Evolutionary conservation across 2,797 vertebrate genomes (phyloP).

Genomic region (Rachycentron canadum): DNA sequence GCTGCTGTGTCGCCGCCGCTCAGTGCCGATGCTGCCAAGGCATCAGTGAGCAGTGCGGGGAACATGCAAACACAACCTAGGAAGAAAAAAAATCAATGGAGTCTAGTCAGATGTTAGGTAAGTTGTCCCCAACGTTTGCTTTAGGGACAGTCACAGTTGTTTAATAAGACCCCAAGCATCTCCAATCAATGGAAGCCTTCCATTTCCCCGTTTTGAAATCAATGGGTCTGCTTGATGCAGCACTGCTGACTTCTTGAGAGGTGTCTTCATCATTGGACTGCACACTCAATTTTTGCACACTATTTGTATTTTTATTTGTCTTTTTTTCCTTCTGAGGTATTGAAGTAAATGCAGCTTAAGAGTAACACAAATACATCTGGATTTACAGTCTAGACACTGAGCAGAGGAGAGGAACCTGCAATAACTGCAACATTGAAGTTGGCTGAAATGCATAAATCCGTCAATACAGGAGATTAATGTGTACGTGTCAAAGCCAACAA

Average conservation of each 20-base stretch:
- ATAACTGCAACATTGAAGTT: neutral
- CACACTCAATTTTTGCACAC: conserved; percentile 43
- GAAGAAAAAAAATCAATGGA: conserved; percentile 81
- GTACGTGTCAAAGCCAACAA: neutral
- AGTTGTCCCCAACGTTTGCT: conserved; percentile 81
- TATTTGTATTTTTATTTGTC: conserved; percentile 45
- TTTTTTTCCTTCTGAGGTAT: neutral
- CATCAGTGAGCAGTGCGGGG: conserved; percentile 59
- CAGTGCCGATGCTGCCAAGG: conserved; percentile 50
- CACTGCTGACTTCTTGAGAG: conserved; percentile 72
- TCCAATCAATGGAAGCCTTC: conserved; percentile 85
- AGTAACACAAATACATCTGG: neutral
- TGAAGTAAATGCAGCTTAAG: conserved; percentile 2
- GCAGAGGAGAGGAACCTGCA: neutral
- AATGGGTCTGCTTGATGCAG: conserved; percentile 79
- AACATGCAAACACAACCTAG: conserved; percentile 78
- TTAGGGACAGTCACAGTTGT: conserved; percentile 83
- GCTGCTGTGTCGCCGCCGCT: conserved; percentile 58
- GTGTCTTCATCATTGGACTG: conserved; percentile 50
- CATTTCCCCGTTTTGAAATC: conserved; percentile 80
- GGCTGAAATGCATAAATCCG: neutral
- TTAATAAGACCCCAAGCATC: conserved; percentile 87
- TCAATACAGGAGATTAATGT: neutral
- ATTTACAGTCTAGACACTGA: neutral
- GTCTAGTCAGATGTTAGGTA: conserved; percentile 85